Percentiles rank a stretch among this genome's conserved stretches.
Conservation (phyloP, 37 sponge, comb jelly and placozoan genomes). For the Theonella swinhoei region DNA sequence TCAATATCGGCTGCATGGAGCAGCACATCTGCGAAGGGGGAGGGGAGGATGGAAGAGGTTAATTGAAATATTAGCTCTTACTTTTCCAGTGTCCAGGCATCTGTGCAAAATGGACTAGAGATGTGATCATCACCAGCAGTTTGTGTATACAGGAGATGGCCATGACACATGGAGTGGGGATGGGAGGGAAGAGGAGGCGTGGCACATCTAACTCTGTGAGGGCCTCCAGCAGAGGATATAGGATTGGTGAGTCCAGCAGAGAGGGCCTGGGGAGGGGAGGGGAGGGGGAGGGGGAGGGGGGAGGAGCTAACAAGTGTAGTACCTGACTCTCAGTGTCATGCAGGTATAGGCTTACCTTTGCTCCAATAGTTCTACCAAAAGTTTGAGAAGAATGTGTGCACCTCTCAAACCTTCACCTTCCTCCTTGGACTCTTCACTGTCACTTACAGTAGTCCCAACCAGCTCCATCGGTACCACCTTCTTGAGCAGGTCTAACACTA, state of each 20-base stretch:
- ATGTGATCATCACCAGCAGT: neutral
- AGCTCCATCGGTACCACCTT: neutral
- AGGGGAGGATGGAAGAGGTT: neutral
- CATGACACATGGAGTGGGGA: neutral
- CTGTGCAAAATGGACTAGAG: neutral
- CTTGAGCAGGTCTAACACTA: neutral
- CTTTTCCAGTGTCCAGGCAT: neutral
- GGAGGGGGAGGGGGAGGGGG: neutral
- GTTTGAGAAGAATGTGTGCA: constrained; percentile 13
- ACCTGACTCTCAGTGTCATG: neutral
- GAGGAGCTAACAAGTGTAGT: neutral
- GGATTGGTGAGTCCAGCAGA: neutral
- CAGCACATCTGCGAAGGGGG: neutral
- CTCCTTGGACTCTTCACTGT: neutral
- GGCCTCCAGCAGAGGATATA: neutral
- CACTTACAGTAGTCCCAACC: neutral
- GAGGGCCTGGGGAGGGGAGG: neutral
- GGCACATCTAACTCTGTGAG: neutral
- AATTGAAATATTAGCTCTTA: neutral
- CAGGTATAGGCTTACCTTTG: neutral
- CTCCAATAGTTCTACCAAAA: constrained; percentile 14
- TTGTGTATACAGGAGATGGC: neutral
- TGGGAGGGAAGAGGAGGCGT: neutral
- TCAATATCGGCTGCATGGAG: constrained; percentile 45
- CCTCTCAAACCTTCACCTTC: neutral